Base-by-base conservation (phyloP, 1,140 invertebrate species). In the Ericerus pela region DNA sequence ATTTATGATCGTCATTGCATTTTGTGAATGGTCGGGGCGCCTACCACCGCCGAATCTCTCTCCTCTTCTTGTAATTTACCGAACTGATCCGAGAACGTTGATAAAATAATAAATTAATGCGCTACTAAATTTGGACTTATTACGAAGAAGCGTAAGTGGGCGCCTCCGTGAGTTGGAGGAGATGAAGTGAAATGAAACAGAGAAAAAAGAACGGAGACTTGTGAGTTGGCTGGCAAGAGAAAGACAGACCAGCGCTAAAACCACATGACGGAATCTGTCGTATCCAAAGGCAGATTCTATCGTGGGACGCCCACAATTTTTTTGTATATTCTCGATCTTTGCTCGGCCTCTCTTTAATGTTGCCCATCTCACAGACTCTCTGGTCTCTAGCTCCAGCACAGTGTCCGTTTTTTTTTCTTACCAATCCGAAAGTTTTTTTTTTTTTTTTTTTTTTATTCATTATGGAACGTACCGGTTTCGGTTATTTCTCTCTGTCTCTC, bases 71-170 rank as follows among this genome's bases (percentile, higher is more conserved):
- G 41, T 47, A 47, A 47, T 47, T 47, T 47, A 47, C 41, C 41
- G 41, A 47, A 47, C 41, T 47, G 41, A 47, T 47, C 41, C 41
- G 41, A 47, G 41, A 47, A 47, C 41, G 20, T 47, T 47, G 41
- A 47, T 47, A 47, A 47, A 47, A 47, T 47, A 47, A 47, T 47
- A 47, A 47, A 47, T 47, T 47, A 47, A 47, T 47, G 41, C 41
- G 41, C 41, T 47, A 47, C 41, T 24, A 47, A 47, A 47, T 47
- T 47, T 47, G 41, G 41, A 24, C 41, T 47, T 47, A 47, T 47
- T 47, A 47, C 41, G 41, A 24, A 20, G 41, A 47, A 22, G 41
- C 18, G 41, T 47, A 47, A 47, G 41, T 47, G 41, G 41, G 41
- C 41, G 41, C 41, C 26, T 47, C 14, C 22, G 41, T 18, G 36